Base-by-base conservation (phyloP, 2,113 vertebrate species). In the Micronycteris hirsuta region DNA sequence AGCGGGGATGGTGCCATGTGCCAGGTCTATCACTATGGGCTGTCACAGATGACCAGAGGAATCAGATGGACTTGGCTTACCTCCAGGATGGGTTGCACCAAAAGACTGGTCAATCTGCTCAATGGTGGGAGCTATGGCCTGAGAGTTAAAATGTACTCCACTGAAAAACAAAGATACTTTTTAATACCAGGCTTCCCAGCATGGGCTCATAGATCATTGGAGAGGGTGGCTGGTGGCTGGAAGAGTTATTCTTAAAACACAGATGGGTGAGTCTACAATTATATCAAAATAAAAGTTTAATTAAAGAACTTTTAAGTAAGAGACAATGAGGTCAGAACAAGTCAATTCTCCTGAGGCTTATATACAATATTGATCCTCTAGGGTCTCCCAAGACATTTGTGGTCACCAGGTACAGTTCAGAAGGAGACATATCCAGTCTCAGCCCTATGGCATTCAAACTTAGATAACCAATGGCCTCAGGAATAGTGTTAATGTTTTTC, bases 81-180 rank as follows among this genome's bases (percentile, higher is more conserved):
- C 99, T 99, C 99, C 99, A 97, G 99, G 99, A 97, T 99, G 99
- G 10, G 99, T 99, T 84, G 99, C 99, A 97, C 99, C 99, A 97
- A 99, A 99, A 13, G 99, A 99, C 98, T 99, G 99, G 98, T 99
- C 99, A 97, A 99, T 99, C 97, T 99, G 99, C 97, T 99, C 99
- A 98, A 99, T 99, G 96, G 99, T 99, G 87, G 99, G 99, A 97
- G 99, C 99, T 98, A 99, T 99, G 96, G 99, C 99, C 98, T 99
- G 99, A 98, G 99, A 99, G 98, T 99, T 99, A 98, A 99, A 99
- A 98, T 99, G 99, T 95, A 99, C 99, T 97, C 99, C 99, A 98
- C 99, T 99, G 98, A 86, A 98, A 98, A 96, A 98, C 58, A 97
- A 97, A 98, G 85, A 89, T 61, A 67, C 31, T 70, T 91, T 91